These are phyloP conservation scores for Drosophila vallismaia DNA, from an alignment of 2,888 invertebrate genomes.

Conservation along the genomic window DNA sequence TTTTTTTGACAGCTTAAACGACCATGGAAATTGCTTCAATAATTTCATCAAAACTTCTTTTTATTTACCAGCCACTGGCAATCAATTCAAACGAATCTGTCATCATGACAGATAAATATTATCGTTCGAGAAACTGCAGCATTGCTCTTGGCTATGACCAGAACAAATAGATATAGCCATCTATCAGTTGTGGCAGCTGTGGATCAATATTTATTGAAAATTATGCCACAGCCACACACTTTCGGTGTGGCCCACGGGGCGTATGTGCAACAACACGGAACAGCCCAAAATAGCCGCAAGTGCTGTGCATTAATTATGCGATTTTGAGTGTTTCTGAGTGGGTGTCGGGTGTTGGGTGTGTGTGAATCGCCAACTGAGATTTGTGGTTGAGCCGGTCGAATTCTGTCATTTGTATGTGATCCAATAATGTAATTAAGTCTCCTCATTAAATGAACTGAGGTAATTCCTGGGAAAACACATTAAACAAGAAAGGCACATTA, in stretches of 20 bases:
- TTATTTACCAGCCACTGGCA: slow-evolving; percentile 4
- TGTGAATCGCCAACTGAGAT: slow-evolving; percentile 17
- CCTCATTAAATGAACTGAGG: slow-evolving; percentile 13
- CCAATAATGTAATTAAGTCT: slow-evolving; percentile 37
- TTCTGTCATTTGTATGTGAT: slow-evolving; percentile 13
- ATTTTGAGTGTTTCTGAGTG: slow-evolving; percentile 31
- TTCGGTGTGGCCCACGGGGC: slow-evolving; percentile 25
- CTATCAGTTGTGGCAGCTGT: slow-evolving; percentile 11
- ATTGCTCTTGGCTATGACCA: slow-evolving; percentile 7
- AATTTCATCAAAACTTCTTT: slow-evolving; percentile 11
- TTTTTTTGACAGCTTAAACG: slow-evolving; percentile 16
- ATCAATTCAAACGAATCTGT: slow-evolving; percentile 26
- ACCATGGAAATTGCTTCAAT: slow-evolving; percentile 1
- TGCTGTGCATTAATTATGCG: slow-evolving; percentile 34
- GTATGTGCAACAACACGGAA: slow-evolving; percentile 38
- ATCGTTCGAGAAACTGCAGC: slow-evolving; percentile 14
- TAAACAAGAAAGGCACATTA: neutral
- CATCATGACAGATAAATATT: slow-evolving; percentile 37
- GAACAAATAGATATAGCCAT: slow-evolving; percentile 17
- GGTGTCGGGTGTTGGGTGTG: slow-evolving; percentile 6
- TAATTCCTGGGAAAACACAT: slow-evolving; percentile 2
- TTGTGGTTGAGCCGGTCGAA: slow-evolving; percentile 26
- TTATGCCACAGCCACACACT: slow-evolving; percentile 34
- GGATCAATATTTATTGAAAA: slow-evolving; percentile 48
- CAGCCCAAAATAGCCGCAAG: slow-evolving; percentile 29